Percentiles rank a stretch among this genome's conserved stretches.
Conservation (phyloP, 2,797 vertebrate genomes). For the Amphiprion clarkii region DNA sequence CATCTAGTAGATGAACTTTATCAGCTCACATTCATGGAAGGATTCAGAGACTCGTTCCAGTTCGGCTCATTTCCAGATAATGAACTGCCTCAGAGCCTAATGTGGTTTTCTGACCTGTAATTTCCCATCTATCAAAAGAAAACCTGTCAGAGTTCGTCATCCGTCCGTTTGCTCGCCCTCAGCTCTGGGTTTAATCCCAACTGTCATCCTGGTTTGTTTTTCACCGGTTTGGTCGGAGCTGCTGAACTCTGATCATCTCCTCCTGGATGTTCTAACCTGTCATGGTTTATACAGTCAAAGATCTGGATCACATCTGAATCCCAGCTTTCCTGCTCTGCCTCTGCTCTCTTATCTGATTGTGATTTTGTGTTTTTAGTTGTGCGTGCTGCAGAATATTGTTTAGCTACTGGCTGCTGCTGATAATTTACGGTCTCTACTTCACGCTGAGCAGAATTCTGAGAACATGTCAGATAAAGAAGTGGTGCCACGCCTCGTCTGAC, state of each 20-base stretch:
- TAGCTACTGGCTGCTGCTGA: neutral
- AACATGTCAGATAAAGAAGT: neutral
- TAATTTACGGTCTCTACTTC: neutral
- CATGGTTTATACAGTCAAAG: conserved; percentile 15
- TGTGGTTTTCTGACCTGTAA: neutral
- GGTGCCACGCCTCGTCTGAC: conserved; percentile 25
- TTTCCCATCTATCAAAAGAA: fast-evolving
- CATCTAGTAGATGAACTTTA: neutral
- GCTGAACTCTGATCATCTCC: neutral
- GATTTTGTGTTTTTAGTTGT: neutral
- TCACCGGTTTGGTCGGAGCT: too few relatives aligned
- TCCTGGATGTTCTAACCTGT: neutral
- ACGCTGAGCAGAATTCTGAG: neutral
- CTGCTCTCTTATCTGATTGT: neutral
- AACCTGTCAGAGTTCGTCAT: neutral
- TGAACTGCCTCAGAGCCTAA: neutral
- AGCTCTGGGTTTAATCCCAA: too few relatives aligned
- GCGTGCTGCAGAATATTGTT: fast-evolving
- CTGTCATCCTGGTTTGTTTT: too few relatives aligned
- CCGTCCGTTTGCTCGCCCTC: too few relatives aligned
- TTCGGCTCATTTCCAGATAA: neutral
- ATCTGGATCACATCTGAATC: conserved; percentile 12
- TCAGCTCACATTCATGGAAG: neutral
- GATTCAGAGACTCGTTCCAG: neutral
- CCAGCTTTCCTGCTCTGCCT: neutral